Evolutionary conservation across 2,888 invertebrate genomes (phyloP).

Genomic region (Protophormia terraenovae): DNA sequence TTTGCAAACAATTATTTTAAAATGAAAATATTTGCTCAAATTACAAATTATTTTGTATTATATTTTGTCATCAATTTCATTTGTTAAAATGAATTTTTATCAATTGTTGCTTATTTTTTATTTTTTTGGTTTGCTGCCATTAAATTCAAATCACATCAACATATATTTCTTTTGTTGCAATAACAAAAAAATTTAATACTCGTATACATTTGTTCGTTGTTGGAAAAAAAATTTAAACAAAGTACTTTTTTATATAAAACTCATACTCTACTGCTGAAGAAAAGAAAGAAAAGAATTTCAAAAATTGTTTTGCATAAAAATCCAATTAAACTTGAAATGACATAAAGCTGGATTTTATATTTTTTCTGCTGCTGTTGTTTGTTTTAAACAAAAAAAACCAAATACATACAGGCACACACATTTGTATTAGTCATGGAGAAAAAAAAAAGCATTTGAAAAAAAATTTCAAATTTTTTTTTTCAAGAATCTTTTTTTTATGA

Average conservation of each 20-base stretch:
- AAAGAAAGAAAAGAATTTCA: neutral
- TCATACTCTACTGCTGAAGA: neutral
- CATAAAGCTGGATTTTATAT: conserved; percentile 22
- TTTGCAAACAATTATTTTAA: conserved; percentile 31
- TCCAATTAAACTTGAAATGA: conserved; percentile 66
- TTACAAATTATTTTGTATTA: conserved; percentile 22
- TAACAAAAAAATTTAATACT: neutral
- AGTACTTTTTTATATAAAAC: too few relatives aligned
- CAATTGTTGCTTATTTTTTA: neutral
- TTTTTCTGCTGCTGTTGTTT: neutral
- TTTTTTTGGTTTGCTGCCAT: neutral
- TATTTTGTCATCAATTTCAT: neutral
- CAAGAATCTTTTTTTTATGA: neutral
- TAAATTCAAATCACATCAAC: conserved; percentile 45
- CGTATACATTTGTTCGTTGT: neutral
- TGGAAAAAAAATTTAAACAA: too few relatives aligned
- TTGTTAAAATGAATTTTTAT: neutral
- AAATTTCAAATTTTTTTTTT: neutral
- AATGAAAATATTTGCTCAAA: neutral
- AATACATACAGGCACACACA: neutral
- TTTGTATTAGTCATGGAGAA: neutral
- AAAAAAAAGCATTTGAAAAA: neutral
- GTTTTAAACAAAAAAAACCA: neutral
- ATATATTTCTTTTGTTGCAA: neutral
- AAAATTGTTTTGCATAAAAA: conserved; percentile 58